phyloP scores from a whole-genome alignment of 2,113 vertebrate species.

The Cebidichthys violaceus region DNA sequence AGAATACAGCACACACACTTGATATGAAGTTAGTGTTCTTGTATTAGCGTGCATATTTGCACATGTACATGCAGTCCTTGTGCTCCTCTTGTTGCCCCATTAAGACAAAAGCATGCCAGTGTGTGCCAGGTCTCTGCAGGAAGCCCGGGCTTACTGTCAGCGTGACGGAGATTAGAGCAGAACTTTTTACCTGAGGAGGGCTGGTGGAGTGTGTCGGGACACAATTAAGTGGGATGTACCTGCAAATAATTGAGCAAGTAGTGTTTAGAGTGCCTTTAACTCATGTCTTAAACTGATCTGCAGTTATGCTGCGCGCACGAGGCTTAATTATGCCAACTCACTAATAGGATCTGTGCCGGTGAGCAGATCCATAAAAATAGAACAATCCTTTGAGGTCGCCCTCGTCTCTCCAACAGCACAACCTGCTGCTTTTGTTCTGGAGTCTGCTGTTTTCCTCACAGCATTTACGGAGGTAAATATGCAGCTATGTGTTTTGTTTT shows the following conservation, averaged over 20 bases:
- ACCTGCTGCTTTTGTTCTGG: conserved; percentile 32
- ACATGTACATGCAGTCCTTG: neutral
- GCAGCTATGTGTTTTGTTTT: neutral
- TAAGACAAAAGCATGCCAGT: conserved; percentile 26
- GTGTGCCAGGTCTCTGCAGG: conserved; percentile 60
- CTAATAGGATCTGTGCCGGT: conserved; percentile 73
- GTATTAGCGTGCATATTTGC: conserved; percentile 5
- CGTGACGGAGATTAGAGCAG: conserved; percentile 52
- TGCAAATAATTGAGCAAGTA: conserved; percentile 24
- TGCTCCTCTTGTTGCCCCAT: conserved; percentile 27
- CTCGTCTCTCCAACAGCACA: conserved; percentile 21
- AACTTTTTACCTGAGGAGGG: conserved; percentile 54
- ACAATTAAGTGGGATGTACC: conserved; percentile 33
- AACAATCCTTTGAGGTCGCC: conserved; percentile 40
- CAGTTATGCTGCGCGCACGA: neutral
- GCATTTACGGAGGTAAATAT: conserved; percentile 48
- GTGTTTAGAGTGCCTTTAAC: conserved; percentile 21
- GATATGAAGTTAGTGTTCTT: no score
- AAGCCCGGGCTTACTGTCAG: conserved; percentile 53
- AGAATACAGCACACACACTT: no score
- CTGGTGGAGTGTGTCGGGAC: conserved; percentile 26
- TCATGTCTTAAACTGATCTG: conserved; percentile 2
- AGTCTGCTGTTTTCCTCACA: conserved; percentile 23
- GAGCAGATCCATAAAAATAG: conserved; percentile 70
- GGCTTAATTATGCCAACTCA: conserved; percentile 61